Conservation (phyloP, 2,113 vertebrate species). For the Orthonyx spaldingii region DNA sequence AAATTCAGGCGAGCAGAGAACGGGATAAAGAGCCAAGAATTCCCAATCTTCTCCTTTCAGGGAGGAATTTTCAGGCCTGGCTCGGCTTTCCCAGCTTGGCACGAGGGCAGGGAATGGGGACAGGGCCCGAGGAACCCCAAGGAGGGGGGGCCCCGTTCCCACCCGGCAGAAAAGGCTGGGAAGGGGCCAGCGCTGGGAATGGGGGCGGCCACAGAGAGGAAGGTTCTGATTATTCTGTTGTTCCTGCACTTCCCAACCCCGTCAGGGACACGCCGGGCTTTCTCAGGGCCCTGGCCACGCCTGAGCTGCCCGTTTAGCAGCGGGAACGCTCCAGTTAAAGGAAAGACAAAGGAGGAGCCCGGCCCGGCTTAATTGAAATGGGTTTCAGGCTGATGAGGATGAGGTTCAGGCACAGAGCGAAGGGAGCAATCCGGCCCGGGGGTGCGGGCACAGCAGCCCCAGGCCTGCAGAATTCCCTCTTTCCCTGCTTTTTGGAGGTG, state of each 20-base stretch:
- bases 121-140: constrained; percentile 73
- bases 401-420: constrained; percentile 63
- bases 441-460: too few species aligned
- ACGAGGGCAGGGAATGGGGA: not conserved
- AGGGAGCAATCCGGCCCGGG: constrained; percentile 53
- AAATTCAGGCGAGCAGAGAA: not conserved
- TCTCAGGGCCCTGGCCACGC: constrained; percentile 73
- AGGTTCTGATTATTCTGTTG: constrained; percentile 84
- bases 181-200: constrained; percentile 38
- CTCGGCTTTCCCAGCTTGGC: constrained; percentile 80
- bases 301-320: constrained; percentile 80
- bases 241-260: constrained; percentile 76
- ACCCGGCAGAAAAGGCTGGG: constrained; percentile 83
- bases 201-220: constrained; percentile 46
- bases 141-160: constrained; percentile 78
- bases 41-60: not conserved
- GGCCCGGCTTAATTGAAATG: constrained; percentile 81
- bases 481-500: not conserved
- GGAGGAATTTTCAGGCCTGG: constrained; percentile 59
- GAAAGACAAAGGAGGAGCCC: constrained; percentile 55
- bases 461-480: not conserved
- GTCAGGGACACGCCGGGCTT: constrained; percentile 68
- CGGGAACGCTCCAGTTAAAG: constrained; percentile 74
- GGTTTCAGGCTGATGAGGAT: constrained; percentile 71
- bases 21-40: not conserved